Evolutionary conservation across 2,113 vertebrate genomes (phyloP), one percentile per base, ranked within the genome.

Genomic region (Microcebus tavaratra): DNA sequence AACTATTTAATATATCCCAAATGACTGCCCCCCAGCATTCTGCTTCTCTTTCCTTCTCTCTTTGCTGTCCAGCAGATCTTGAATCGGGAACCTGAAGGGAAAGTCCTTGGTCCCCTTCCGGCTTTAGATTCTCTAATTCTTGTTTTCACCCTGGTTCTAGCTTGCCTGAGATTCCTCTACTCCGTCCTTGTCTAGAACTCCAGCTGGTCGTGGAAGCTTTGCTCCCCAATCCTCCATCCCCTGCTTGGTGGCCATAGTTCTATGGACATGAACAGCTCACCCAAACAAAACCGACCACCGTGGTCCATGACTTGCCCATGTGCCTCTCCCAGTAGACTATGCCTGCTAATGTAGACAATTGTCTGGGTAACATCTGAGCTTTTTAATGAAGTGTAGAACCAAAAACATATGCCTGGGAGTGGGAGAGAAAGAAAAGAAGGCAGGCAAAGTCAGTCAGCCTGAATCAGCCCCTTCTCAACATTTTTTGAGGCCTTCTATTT

Each of bases 21-120:
- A 11, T 21, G 27, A 8, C 0, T 53, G 23, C 25, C 18, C 18
- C 5, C 1, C 6, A 2, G 15, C 7, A 25, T 9, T 70, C 0
- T 1, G 25, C 29, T 29, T 48, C 8, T 92, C 23, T n/a, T 53
- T 42, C 13, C 20, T 13, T 31, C 9, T 39, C 10, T 50, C 1
- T 57, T 94, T 42, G 20, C 61, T 57, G 13, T 11, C 1, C 1
- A 27, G 61, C 21, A 42, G 36, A 36, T 57, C 50, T 55, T 76
- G 73, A 72, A 68, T 86, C 50, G 68, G 36, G 48, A 93, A 70
- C 21, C 3, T 1, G 23, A 93, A 82, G 53, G 42, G 21, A 17
- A 31, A 82, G 8, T 25, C 39, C 39, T 93, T 80, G 31, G 11
- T 42, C 15, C 7, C 2, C 50, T 39, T 76, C 7, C 29, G 59